Evolutionary conservation across 2,797 vertebrate species (phyloP).

Genomic region (Pygocentrus nattereri): DNA sequence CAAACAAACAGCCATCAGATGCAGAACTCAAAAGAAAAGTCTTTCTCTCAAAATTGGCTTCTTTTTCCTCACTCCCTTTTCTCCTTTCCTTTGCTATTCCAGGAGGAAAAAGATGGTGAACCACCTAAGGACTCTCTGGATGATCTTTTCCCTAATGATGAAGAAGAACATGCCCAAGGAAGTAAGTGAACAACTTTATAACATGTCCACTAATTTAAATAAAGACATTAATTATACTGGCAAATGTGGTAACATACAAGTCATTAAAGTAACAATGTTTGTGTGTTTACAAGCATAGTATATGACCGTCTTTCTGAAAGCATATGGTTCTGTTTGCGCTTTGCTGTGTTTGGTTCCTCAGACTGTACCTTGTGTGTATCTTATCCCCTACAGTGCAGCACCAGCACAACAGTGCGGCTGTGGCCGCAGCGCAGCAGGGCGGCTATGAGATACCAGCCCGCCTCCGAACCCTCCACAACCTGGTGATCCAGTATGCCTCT

Average conservation of each 20-base stretch:
- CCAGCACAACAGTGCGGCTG: constrained; percentile 89
- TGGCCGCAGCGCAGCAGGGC: constrained; percentile 93
- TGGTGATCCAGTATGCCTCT: constrained; percentile 98
- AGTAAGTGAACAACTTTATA: constrained; percentile 77
- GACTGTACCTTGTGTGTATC: not conserved
- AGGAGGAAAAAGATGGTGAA: constrained; percentile 96
- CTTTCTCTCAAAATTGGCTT: not conserved
- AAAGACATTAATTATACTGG: not conserved
- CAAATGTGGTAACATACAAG: not conserved
- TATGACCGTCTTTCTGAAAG: not conserved
- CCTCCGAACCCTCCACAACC: constrained; percentile 94
- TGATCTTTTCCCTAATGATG: constrained; percentile 96
- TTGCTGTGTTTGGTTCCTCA: constrained; percentile 27
- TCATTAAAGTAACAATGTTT: not conserved
- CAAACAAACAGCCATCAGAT: not conserved
- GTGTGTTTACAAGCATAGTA: not conserved
- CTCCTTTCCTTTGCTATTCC: constrained; percentile 50
- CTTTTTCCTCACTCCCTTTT: not conserved
- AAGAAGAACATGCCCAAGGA: constrained; percentile 91
- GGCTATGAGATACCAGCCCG: constrained; percentile 97
- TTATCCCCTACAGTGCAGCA: constrained; percentile 82
- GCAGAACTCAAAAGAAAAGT: not conserved
- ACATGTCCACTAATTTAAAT: not conserved
- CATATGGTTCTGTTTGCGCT: constrained; percentile 24
- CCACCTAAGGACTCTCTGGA: constrained; percentile 92